phyloP scores from a whole-genome alignment of 2,797 vertebrate genomes.

The Hypotaenidia okinawae region DNA sequence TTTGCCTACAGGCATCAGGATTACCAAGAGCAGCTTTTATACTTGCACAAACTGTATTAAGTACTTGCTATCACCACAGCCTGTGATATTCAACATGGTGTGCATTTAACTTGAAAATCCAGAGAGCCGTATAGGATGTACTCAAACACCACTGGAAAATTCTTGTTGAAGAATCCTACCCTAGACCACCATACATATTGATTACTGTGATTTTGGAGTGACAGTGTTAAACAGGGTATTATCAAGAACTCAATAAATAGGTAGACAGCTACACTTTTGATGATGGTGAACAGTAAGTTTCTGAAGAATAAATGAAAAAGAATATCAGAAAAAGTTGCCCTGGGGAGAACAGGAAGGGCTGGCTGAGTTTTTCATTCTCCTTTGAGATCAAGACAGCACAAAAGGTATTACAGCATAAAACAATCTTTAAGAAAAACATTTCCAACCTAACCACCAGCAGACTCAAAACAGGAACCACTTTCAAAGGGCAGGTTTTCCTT shows the following conservation, averaged over 20 bases:
- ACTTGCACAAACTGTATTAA: background rate
- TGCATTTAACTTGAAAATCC: background rate
- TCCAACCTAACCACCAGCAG: background rate
- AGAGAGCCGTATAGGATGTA: background rate
- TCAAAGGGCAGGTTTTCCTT: background rate
- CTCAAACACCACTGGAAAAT: background rate
- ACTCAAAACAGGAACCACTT: slow-evolving; percentile 19
- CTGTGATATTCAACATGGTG: background rate
- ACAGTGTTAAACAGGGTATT: background rate
- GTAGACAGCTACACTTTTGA: background rate
- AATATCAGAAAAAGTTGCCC: background rate
- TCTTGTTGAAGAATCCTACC: background rate
- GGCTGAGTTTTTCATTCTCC: background rate
- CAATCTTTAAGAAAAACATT: background rate
- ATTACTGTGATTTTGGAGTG: background rate
- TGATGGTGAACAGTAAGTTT: background rate
- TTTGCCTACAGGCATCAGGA: background rate
- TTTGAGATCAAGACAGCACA: background rate
- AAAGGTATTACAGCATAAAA: background rate
- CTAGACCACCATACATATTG: background rate
- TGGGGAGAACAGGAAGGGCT: background rate
- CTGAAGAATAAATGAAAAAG: background rate
- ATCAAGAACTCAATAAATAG: background rate
- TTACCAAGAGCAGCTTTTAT: background rate
- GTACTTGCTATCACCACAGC: background rate